phyloP scores from a whole-genome alignment of 30 jellyfish, hydroid and myxozoan genomes.

The Calvadosia cruxmelitensis region DNA sequence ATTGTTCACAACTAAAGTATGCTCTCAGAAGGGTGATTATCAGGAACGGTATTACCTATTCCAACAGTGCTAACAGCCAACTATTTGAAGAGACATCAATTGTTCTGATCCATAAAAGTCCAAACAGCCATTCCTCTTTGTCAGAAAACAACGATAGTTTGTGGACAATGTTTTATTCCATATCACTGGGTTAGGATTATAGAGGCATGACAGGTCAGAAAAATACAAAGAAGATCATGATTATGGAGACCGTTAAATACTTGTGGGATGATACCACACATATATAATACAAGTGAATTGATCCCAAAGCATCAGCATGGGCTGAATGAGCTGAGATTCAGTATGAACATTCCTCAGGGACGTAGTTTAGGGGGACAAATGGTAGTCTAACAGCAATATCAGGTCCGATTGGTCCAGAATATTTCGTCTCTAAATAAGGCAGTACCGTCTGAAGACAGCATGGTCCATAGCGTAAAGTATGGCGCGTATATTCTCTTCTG shows the following conservation, averaged over 20 bases:
- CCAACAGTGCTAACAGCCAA: no score
- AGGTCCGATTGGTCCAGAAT: no score
- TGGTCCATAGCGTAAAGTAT: no score
- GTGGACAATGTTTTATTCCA: slow-evolving; percentile 8
- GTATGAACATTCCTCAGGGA: no score
- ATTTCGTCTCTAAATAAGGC: no score
- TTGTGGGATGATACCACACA: slow-evolving; percentile 19
- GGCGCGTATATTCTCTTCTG: no score
- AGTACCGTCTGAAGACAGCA: no score
- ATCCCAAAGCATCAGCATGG: slow-evolving; percentile 26
- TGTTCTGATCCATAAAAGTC: no score
- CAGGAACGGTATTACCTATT: slow-evolving; percentile 9
- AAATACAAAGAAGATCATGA: slow-evolving; percentile 19
- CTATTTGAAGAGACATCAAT: no score
- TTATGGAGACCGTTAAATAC: slow-evolving; percentile 10
- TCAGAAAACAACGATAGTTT: slow-evolving; percentile 5
- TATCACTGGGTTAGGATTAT: slow-evolving; percentile 17
- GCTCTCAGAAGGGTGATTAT: slow-evolving; percentile 14
- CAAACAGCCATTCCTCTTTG: no score
- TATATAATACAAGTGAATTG: background rate
- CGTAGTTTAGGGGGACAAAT: no score
- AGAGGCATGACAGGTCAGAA: background rate
- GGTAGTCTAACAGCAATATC: no score
- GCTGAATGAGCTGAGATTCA: slow-evolving; percentile 13
- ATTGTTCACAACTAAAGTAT: slow-evolving; percentile 11